A percentile compares a stretch with the other conserved stretches of the same genome.
Evolutionary conservation across 1,140 invertebrate genomes (phyloP).

Genomic region (Ceratina japonica): DNA sequence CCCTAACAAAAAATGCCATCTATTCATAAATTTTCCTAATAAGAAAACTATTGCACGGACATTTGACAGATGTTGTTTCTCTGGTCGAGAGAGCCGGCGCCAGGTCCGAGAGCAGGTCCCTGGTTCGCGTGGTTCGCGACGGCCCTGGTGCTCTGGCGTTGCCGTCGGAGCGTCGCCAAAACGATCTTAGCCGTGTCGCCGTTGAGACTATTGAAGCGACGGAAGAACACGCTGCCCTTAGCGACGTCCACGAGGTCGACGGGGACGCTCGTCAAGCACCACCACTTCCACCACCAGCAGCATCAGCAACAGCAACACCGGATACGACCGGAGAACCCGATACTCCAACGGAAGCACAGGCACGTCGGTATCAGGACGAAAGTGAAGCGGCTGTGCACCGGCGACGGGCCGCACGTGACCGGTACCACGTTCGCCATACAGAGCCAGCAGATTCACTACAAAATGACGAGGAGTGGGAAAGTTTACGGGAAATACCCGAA

Average conservation of each 20-base stretch:
- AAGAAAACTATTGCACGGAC: too few relatives aligned
- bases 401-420: slow-evolving; percentile 65
- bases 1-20: too few relatives aligned
- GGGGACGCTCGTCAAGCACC: slow-evolving; percentile 23
- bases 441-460: slow-evolving; percentile 68
- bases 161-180: slow-evolving; percentile 64
- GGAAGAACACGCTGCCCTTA: neutral
- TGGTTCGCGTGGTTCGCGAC: slow-evolving; percentile 76
- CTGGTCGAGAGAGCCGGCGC: slow-evolving; percentile 66
- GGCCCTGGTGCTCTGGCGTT: slow-evolving; percentile 70
- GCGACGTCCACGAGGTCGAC: slow-evolving; percentile 35
- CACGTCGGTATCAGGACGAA: slow-evolving; percentile 58
- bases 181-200: slow-evolving; percentile 66
- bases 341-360: slow-evolving; percentile 46
- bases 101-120: slow-evolving; percentile 62
- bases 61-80: slow-evolving; percentile 73
- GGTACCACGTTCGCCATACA: slow-evolving; percentile 42
- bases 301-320: neutral
- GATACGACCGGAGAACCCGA: slow-evolving; percentile 3
- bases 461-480: slow-evolving; percentile 75
- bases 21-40: too few relatives aligned
- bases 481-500: slow-evolving; percentile 74
- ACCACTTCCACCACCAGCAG: too few relatives aligned
- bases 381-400: slow-evolving; percentile 69
- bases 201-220: slow-evolving; percentile 59